phyloP scores from a whole-genome alignment of 2,797 vertebrate species.

The Pantherophis vulpinus region DNA sequence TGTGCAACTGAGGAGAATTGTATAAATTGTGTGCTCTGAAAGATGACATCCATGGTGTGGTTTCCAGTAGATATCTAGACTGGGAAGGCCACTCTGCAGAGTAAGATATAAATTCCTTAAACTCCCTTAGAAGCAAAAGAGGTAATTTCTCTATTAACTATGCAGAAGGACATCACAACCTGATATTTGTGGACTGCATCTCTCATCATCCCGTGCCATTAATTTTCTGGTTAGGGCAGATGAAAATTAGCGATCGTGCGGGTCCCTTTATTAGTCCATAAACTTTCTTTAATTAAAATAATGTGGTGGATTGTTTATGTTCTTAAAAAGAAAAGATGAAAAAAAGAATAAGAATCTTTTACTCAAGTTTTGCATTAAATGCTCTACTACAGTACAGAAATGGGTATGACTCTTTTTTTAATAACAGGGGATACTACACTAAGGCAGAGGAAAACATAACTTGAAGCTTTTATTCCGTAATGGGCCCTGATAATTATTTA shows the following conservation, averaged over 20 bases:
- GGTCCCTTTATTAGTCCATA: neutral
- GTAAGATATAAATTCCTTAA: neutral
- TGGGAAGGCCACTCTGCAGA: neutral
- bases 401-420: neutral
- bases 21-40: neutral
- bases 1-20: neutral
- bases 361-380: neutral
- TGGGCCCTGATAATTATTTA: neutral
- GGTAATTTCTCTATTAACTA: neutral
- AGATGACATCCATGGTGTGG: neutral
- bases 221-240: neutral
- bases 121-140: neutral
- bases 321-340: neutral
- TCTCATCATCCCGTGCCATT: neutral
- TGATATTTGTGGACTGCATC: neutral
- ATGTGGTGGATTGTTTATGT: neutral
- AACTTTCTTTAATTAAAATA: neutral
- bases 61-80: neutral
- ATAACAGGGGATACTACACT: neutral
- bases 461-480: neutral
- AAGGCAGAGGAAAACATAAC: neutral
- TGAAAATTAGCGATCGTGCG: neutral
- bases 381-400: neutral
- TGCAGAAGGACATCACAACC: neutral
- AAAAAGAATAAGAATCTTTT: neutral